Base-by-base conservation (phyloP, 2,113 vertebrate species). In the Lepisosteus osseus region DNA sequence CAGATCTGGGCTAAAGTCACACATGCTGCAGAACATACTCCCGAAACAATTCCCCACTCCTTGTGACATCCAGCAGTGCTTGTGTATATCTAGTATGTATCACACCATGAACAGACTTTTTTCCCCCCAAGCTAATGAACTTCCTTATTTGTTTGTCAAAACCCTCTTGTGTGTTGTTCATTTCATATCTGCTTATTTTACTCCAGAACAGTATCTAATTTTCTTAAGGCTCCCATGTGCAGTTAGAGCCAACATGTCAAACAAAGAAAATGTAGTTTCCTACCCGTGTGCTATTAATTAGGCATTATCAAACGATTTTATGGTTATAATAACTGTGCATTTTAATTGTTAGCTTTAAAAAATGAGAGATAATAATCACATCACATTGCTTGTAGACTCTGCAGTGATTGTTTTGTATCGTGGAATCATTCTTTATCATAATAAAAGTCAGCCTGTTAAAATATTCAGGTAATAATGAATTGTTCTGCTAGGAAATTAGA, bases 61-160 rank as follows among this genome's bases (percentile, higher is more conserved):
- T 51, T 51, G 5, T 51, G 85, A 88, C 88, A 84, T 89, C 13
- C n/a, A n/a, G 4, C 12, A 59, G 57, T 13, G n/a, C 14, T 59
- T 59, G 12, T 59, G n/a, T 59, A n/a, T 59, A n/a, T 11, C n/a
- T 59, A 14, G 12, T 59, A 13, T 65, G 42, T 78, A 77, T 51
- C 67, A 17, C 56, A 54, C 51, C 69, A 74, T 77, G 68, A 69
- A 65, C 82, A 84, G 59, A 63, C 51, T 63, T 76, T 79, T 69
- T 29, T 1, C 69, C 73, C 17, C 6, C 14, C 69, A 11, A 15
- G 14, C n/a, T 59, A 59, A 68, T 76, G n/a, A 5, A 41, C 8
- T 65, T 76, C 29, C 65, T 73, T 3, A 6, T 59, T 78, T 55
- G 67, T 45, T 82, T 83, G 78, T 67, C 51, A 69, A 76, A 79